Conservation (phyloP, 2,888 invertebrate species). For the Folsomia manolachei region DNA sequence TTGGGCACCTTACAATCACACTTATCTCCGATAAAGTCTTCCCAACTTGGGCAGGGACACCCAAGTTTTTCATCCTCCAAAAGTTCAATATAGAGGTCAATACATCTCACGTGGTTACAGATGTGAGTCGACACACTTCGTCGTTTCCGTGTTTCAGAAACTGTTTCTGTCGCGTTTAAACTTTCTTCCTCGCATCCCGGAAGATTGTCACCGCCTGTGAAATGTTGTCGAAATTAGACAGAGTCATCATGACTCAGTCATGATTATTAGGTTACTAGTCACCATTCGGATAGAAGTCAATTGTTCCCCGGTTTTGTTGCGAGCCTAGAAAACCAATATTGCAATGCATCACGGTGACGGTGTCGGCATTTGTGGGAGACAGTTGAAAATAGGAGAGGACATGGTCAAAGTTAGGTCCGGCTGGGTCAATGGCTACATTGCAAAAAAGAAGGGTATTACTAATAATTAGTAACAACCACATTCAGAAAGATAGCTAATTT, state of each 20-base stretch:
- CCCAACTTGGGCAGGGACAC: not conserved
- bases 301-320: not conserved
- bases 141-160: not conserved
- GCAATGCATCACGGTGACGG: constrained; percentile 1
- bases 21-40: not conserved
- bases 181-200: not conserved
- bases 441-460: not conserved
- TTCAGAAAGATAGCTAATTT: not conserved
- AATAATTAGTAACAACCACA: not conserved
- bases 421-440: constrained; percentile 1
- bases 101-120: constrained; percentile 11
- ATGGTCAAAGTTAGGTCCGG: constrained; percentile 7
- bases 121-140: not conserved
- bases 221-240: not conserved
- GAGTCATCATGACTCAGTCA: no score
- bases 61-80: not conserved
- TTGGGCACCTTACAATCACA: not conserved
- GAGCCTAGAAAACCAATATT: not conserved
- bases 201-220: constrained; percentile 6
- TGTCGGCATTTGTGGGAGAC: not conserved
- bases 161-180: no score
- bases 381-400: not conserved
- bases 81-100: constrained; percentile 1
- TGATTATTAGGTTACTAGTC: not conserved
- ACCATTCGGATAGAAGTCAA: constrained; percentile 16